Percentiles rank a stretch among this genome's conserved stretches.
Conservation (phyloP, 92 coral and sea anemone genomes). For the Ricordea florida region DNA sequence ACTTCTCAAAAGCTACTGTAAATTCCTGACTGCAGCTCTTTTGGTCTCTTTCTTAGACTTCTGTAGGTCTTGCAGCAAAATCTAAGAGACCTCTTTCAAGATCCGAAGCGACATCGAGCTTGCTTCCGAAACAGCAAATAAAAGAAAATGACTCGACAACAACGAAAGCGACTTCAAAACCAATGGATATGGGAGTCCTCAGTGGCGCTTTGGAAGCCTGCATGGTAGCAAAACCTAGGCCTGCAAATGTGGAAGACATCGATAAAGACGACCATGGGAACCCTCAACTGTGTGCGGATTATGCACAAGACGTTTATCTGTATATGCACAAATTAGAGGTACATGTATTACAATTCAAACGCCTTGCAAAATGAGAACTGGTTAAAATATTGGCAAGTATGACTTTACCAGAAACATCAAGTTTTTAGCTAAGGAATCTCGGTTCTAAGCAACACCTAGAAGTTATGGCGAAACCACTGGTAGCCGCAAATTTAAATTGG, state of each 20-base stretch:
- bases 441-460: too few relatives aligned
- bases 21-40: neutral
- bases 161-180: conserved; percentile 13
- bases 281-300: conserved; percentile 95
- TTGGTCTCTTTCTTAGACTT: neutral
- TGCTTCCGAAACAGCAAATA: conserved; percentile 55
- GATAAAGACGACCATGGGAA: conserved; percentile 86
- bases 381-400: neutral
- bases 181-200: conserved; percentile 82
- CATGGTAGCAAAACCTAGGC: conserved; percentile 3
- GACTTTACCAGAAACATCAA: neutral
- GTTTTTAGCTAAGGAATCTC: too few relatives aligned
- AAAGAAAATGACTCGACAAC: conserved; percentile 17
- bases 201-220: conserved; percentile 80
- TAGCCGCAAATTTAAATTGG: too few relatives aligned
- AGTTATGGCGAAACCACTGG: too few relatives aligned
- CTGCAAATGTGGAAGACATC: conserved; percentile 66
- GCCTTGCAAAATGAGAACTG: neutral
- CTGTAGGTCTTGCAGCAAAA: conserved; percentile 18
- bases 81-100: conserved; percentile 64
- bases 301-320: conserved; percentile 86
- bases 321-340: conserved; percentile 85
- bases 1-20: too few relatives aligned
- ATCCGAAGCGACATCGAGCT: conserved; percentile 68
- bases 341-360: neutral